Evolutionary conservation across 2,797 vertebrate genomes (phyloP), one percentile per base, ranked within the genome.

Genomic region (Crypturellus tataupa): DNA sequence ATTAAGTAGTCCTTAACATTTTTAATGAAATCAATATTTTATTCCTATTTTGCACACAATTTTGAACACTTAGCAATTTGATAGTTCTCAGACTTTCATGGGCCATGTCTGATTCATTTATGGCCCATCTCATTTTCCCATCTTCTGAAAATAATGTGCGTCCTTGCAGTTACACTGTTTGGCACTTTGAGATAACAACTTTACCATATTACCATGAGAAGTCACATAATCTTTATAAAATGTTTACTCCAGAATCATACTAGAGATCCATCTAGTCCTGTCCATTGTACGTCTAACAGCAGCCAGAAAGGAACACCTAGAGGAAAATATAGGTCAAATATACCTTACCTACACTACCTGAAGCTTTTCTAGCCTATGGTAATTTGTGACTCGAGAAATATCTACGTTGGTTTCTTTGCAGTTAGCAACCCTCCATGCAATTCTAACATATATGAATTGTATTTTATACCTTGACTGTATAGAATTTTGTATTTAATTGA

Each of bases 11-110:
- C 97, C 97, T 98, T 98, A 98, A 98, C 97, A 98, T 98, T 98
- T 98, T 98, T 97, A 98, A 98, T 98, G 97, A 98, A 98, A 98
- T 98, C 97, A 98, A 98, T 98, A 98, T 98, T 98, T 98, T 98
- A 98, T 98, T 98, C 98, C 97, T 98, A 97, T 98, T 98, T 98
- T 97, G 97, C 96, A 97, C 96, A 97, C 96, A 97, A 93, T 97
- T 98, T 97, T 98, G 97, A 97, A 94, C 94, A 96, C 96, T 97
- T 97, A 96, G 93, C 96, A 95, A 95, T 96, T 97, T 96, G 88
- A 75, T 86, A 91, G 89, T 89, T 94, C 87, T 96, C 87, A 94
- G 77, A 85, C 65, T 95, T 94, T 33, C 0, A 7, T 79, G 81
- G 94, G 91, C 91, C 49, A 29, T 62, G 69, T 94, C 65, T 91